Conservation (phyloP, 2,113 vertebrate species). For the Phodopus roborovskii region DNA sequence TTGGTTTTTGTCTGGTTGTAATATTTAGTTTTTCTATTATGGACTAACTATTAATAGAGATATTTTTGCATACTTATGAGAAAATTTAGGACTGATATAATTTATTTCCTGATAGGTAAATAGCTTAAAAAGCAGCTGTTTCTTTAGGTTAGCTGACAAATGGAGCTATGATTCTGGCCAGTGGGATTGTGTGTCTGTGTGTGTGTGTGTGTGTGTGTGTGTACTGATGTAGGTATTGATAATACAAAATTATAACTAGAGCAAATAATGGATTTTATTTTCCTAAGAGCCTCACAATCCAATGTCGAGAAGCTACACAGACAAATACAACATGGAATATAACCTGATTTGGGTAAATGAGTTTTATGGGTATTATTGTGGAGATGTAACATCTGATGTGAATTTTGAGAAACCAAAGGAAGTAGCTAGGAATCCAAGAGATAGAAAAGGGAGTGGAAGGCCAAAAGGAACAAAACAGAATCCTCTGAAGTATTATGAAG, state of each 20-base stretch:
- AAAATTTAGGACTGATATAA: neutral
- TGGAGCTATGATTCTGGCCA: neutral
- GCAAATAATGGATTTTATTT: neutral
- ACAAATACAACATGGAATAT: neutral
- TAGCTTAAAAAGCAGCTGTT: neutral
- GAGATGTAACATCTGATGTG: neutral
- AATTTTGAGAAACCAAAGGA: neutral
- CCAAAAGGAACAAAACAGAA: neutral
- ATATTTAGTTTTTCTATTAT: conserved; percentile 1
- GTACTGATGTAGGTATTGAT: neutral
- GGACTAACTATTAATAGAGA: neutral
- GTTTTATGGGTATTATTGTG: neutral
- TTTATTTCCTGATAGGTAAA: neutral
- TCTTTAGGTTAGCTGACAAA: neutral
- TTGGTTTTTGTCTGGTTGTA: neutral
- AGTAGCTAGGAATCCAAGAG: neutral
- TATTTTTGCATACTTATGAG: neutral
- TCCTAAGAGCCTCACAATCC: neutral
- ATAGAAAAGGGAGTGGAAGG: neutral
- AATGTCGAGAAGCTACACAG: neutral
- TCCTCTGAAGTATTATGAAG: neutral
- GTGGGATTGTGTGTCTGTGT: neutral
- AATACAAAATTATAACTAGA: neutral
- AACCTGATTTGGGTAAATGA: neutral
- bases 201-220: no score